Conservation (phyloP, 2,888 invertebrate genomes). For the Agelastica alni region DNA sequence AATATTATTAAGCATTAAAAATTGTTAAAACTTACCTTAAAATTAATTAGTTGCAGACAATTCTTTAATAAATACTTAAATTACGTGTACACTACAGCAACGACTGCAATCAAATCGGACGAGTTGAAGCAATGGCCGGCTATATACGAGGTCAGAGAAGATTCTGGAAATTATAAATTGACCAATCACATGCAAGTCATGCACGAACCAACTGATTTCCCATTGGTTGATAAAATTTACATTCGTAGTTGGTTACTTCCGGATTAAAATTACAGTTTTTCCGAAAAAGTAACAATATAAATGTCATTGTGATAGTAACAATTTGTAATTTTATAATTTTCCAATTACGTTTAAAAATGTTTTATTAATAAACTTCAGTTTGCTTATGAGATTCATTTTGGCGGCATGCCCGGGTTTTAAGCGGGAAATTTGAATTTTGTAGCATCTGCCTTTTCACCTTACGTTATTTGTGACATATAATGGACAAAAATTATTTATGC, state of each 20-base stretch:
- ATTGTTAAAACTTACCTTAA: conserved; percentile 40
- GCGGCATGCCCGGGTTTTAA: conserved; percentile 1
- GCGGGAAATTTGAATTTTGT: conserved; percentile 22
- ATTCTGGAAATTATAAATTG: conserved; percentile 50
- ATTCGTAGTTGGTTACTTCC: conserved; percentile 14
- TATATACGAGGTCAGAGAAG: conserved; percentile 49
- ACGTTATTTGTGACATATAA: neutral
- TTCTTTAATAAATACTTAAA: conserved; percentile 44
- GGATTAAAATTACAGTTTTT: conserved; percentile 6
- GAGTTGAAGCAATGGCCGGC: conserved; percentile 48
- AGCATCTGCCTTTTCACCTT: no score
- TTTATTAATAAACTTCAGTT: conserved; percentile 10
- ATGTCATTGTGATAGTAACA: neutral
- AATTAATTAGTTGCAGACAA: conserved; percentile 46
- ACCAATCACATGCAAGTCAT: conserved; percentile 44
- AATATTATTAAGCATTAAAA: neutral
- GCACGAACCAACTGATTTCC: conserved; percentile 1
- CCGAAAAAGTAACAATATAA: conserved; percentile 1
- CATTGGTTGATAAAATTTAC: conserved; percentile 35
- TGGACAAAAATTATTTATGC: neutral
- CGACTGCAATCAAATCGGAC: conserved; percentile 48
- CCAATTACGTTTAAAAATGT: neutral
- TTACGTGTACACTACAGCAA: conserved; percentile 40
- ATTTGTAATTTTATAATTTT: no score
- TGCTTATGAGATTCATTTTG: neutral